These are phyloP conservation scores for Caenorhabditis sp. DNA, from an alignment of 2,888 invertebrate species.

Conservation along the genomic window DNA sequence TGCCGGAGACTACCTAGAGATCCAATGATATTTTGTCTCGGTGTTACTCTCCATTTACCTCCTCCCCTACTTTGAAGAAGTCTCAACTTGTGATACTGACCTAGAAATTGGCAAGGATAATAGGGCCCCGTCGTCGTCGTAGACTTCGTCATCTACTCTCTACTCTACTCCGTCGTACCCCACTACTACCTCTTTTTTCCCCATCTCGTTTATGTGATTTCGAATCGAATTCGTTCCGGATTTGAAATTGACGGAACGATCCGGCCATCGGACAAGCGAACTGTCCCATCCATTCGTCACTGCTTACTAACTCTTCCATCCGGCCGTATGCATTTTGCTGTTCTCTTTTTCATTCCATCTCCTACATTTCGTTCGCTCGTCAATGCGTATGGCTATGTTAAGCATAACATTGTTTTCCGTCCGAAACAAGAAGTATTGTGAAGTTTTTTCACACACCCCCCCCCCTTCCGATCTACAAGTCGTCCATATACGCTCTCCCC, in stretches of 20 bases:
- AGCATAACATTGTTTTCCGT: neutral
- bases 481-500: constrained; percentile 15
- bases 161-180: neutral
- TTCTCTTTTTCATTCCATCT: constrained; percentile 4
- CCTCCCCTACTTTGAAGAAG: constrained; percentile 17
- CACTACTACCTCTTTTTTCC: neutral
- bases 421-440: neutral
- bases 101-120: constrained; percentile 42
- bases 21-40: neutral
- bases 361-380: constrained; percentile 7
- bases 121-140: constrained; percentile 3
- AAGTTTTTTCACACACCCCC: neutral
- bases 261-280: neutral
- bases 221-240: too few relatives aligned
- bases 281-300: too few relatives aligned
- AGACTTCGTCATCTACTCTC: neutral
- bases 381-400: neutral
- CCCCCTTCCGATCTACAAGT: neutral
- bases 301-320: too few relatives aligned
- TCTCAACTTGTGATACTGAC: constrained; percentile 51
- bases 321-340: neutral
- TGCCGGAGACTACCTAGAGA: too few relatives aligned
- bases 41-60: neutral
- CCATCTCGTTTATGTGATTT: constrained; percentile 1
- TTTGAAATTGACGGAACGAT: constrained; percentile 9